These are phyloP conservation scores for Lates japonicus DNA, from an alignment of 2,797 vertebrate species.

Conservation along the genomic window DNA sequence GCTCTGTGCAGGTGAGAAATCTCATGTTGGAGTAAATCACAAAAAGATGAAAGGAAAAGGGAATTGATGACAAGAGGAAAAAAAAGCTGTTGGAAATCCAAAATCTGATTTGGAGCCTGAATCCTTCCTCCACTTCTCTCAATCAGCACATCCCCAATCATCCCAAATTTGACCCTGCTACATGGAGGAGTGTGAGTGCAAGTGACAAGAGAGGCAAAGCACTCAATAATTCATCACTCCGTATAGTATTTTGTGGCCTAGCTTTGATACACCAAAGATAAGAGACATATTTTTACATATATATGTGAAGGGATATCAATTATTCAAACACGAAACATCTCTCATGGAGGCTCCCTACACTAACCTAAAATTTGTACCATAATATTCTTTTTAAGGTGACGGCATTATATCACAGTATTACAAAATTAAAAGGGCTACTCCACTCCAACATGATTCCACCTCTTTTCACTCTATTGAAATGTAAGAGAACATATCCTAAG, in stretches of 20 bases:
- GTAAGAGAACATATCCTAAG: no score
- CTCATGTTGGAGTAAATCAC: background rate
- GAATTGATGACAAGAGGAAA: background rate
- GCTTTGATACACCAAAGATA: slow-evolving; percentile 57
- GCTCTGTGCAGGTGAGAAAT: background rate
- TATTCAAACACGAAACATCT: slow-evolving; percentile 37
- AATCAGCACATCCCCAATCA: slow-evolving; percentile 1
- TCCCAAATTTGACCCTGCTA: slow-evolving; percentile 34
- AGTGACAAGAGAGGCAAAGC: slow-evolving; percentile 42
- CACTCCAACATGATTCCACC: no score
- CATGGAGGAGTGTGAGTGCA: slow-evolving; percentile 30
- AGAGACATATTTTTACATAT: slow-evolving; percentile 34
- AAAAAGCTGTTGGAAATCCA: background rate
- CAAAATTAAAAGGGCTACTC: no score
- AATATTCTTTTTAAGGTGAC: no score
- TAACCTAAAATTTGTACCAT: no score
- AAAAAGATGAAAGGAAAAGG: background rate
- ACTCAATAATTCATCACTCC: slow-evolving; percentile 63
- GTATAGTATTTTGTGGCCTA: slow-evolving; percentile 42
- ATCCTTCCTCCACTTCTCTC: slow-evolving; percentile 10
- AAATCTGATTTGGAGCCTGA: background rate
- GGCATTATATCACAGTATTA: no score
- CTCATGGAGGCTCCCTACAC: background rate
- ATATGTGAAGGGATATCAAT: slow-evolving; percentile 33
- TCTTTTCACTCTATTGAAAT: no score